These are phyloP conservation scores for Drosophila prostipennis DNA, from an alignment of 2,888 invertebrate genomes.

Conservation along the genomic window DNA sequence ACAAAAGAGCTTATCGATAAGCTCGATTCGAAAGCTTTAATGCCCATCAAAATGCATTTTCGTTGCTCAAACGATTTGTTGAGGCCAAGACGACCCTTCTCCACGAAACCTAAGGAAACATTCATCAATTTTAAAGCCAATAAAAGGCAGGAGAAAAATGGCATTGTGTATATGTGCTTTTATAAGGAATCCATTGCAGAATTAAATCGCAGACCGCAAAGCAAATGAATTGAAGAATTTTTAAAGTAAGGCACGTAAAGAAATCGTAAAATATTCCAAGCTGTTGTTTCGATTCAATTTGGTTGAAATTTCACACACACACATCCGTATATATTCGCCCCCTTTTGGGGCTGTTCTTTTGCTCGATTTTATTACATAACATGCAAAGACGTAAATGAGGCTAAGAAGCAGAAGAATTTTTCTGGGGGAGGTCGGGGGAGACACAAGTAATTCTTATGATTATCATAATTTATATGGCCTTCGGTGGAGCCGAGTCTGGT, in stretches of 20 bases:
- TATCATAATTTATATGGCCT: conserved; percentile 80
- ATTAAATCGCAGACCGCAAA: conserved; percentile 49
- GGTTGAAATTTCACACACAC: conserved; percentile 65
- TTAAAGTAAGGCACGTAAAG: conserved; percentile 63
- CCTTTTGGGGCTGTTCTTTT: conserved; percentile 6
- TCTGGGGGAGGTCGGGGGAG: conserved; percentile 47
- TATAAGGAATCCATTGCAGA: conserved; percentile 27
- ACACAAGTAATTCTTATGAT: conserved; percentile 78
- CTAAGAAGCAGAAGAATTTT: conserved; percentile 32
- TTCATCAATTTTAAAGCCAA: conserved; percentile 72
- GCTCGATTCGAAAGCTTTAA: conserved; percentile 59
- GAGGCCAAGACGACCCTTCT: conserved; percentile 9
- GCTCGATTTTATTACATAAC: conserved; percentile 57
- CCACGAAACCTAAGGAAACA: conserved; percentile 31
- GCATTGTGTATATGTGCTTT: background rate
- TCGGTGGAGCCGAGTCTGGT: conserved; percentile 55
- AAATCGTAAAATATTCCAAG: conserved; percentile 59
- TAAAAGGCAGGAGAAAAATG: conserved; percentile 17
- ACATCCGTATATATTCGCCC: background rate
- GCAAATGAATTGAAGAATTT: conserved; percentile 50
- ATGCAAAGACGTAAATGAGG: conserved; percentile 27
- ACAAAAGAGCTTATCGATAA: conserved; percentile 57
- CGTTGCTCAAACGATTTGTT: conserved; percentile 47
- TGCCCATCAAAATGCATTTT: conserved; percentile 64
- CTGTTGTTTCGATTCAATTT: conserved; percentile 39